Evolutionary conservation across 2,888 invertebrate genomes (phyloP), one percentile per base, ranked within the genome.

Genomic region (Cloeon dipterum): DNA sequence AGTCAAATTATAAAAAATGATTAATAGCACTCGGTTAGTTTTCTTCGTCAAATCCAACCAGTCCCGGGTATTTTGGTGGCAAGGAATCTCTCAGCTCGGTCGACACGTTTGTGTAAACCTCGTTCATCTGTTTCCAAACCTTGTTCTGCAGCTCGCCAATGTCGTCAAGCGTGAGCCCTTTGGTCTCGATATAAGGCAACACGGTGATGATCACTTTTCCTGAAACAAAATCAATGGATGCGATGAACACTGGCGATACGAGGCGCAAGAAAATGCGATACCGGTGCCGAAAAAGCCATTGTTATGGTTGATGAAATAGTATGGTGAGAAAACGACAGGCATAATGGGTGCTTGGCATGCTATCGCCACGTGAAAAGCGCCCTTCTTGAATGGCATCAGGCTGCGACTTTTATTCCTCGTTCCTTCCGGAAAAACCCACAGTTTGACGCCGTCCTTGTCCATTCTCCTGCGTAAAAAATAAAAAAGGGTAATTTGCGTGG

Each of bases 131-230:
- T 39, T 55, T 52, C 18, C 61, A 58, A 1, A 64, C 60, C 41
- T 55, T 57, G 32, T 53, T 52, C 39, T 63, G 63, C 21, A 68
- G 52, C 13, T 57, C 58, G 2, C 62, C 61, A 2, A 66, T 58
- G 43, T 66, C 64, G 2, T 61, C 57, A 51, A 59, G 55, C 0
- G 57, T 59, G 25, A 65, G 48, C 2, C 63, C 63, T 19, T 50
- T 51, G 0, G 67, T 68, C 1, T 63, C 55, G 20, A 67, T 55
- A 10, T 66, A 62, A 18, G 65, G 63, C 41, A 68, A 49, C 37
- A 64, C 62, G 43, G 63, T 63, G 41, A 66, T 59, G 14, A 66
- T 54, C 21, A 62, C 62, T 45, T 62, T 63, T 39, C 67, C 67
- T 66, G 55, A n/a, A n/a, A n/a, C n/a, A n/a, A n/a, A n/a, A n/a